These are phyloP conservation scores for Panopea generosa DNA, from an alignment of 2,888 invertebrate species.

Conservation along the genomic window DNA sequence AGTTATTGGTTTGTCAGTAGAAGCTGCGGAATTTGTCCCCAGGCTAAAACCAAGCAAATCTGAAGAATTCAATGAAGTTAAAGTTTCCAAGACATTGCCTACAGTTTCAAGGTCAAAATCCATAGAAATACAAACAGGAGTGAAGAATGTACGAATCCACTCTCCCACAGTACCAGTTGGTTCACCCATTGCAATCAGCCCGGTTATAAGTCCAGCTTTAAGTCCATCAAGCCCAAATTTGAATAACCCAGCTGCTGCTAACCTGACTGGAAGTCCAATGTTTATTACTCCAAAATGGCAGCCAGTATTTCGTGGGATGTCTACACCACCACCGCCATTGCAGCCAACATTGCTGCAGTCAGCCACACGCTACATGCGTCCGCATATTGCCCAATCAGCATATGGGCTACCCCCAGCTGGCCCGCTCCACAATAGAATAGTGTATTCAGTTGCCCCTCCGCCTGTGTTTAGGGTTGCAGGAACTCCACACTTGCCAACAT, in stretches of 20 bases:
- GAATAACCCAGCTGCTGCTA: conserved; percentile 23
- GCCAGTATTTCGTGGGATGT: conserved; percentile 8
- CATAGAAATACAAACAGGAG: conserved; percentile 32
- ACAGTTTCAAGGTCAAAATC: conserved; percentile 24
- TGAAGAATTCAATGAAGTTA: conserved; percentile 11
- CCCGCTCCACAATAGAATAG: conserved; percentile 33
- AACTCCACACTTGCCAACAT: conserved; percentile 9
- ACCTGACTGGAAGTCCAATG: conserved; percentile 54
- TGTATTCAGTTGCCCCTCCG: conserved; percentile 45
- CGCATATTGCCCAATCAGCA: conserved; percentile 14
- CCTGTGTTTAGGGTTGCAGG: conserved; percentile 46
- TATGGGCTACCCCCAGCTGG: conserved; percentile 22
- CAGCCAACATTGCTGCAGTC: conserved; percentile 1
- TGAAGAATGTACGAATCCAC: conserved; percentile 33
- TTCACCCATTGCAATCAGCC: conserved; percentile 30
- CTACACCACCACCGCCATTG: conserved; percentile 39
- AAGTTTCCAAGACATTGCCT: background rate
- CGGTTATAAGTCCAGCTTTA: conserved; percentile 29
- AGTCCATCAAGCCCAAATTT: conserved; percentile 20
- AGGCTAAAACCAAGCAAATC: conserved; percentile 37
- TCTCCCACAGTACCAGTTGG: conserved; percentile 14
- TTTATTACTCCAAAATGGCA: conserved; percentile 64
- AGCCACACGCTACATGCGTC: background rate
- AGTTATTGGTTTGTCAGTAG: conserved; percentile 58
- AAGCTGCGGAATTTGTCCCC: conserved; percentile 66